Conservation (phyloP, 2,888 invertebrate species). For the Tetrapedia diversipes region DNA sequence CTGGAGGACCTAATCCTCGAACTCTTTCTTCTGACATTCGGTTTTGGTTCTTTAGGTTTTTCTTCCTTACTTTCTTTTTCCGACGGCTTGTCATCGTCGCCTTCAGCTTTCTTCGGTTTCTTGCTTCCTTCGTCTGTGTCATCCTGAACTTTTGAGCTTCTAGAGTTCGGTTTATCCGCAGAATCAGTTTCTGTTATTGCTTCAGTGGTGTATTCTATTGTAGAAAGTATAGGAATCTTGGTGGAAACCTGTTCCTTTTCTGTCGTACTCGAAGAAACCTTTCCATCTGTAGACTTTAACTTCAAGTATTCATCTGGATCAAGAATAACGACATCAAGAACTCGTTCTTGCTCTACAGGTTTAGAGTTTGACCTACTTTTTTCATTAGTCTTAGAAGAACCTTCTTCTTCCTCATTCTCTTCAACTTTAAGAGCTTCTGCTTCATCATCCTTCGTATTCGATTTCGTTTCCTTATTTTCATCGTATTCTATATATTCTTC, state of each 20-base stretch:
- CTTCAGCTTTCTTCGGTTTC: neutral
- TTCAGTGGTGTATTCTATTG: conserved; percentile 18
- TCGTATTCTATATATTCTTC: conserved; percentile 44
- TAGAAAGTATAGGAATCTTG: conserved; percentile 8
- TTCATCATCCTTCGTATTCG: neutral
- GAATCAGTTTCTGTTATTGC: neutral
- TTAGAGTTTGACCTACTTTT: neutral
- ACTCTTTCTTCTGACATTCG: conserved; percentile 41
- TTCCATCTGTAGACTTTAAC: conserved; percentile 28
- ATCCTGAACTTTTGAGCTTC: neutral
- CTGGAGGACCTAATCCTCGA: conserved; percentile 49
- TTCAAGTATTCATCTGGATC: conserved; percentile 49
- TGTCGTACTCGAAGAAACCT: neutral
- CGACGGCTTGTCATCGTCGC: neutral
- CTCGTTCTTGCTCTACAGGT: neutral
- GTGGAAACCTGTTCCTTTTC: conserved; percentile 15
- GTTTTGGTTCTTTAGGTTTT: conserved; percentile 26
- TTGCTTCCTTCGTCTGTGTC: neutral
- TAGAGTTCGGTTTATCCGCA: neutral
- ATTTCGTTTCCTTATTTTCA: neutral
- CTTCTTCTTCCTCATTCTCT: neutral
- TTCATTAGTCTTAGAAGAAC: neutral
- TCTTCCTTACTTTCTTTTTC: conserved; percentile 4
- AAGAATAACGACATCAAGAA: conserved; percentile 48
- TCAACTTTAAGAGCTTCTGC: neutral